Conservation (phyloP, 2,113 vertebrate species). For the Craseonycteris thonglongyai region DNA sequence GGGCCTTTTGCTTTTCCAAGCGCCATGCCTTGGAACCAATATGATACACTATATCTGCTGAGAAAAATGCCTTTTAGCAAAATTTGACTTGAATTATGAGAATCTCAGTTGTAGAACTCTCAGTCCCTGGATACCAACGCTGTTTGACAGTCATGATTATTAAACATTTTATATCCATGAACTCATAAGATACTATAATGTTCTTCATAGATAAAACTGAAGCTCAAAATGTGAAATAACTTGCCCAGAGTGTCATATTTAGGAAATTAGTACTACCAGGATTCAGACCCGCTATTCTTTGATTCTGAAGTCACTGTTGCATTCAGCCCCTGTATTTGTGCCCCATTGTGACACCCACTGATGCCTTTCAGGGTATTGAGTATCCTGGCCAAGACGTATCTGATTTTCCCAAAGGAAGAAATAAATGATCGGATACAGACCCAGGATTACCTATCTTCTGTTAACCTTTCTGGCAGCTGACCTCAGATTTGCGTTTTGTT, state of each 20-base stretch:
- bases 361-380: background rate
- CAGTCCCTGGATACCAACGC: background rate
- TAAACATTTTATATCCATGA: background rate
- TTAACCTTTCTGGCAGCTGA: background rate
- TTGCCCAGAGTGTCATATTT: background rate
- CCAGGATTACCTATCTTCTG: background rate
- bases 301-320: background rate
- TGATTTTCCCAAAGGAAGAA: background rate
- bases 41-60: background rate
- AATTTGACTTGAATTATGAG: background rate
- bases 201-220: constrained; percentile 20
- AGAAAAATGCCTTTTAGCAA: background rate
- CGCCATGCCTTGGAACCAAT: background rate
- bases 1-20: background rate
- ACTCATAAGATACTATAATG: background rate
- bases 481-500: background rate
- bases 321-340: background rate
- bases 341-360: background rate
- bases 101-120: background rate
- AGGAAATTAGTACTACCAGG: background rate
- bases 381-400: background rate
- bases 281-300: background rate
- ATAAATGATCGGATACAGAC: background rate
- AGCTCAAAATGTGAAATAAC: background rate
- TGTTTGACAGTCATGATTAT: background rate